Evolutionary conservation across 2,113 vertebrate species (phyloP).

Genomic region (Brachyhypopomus gauderio): DNA sequence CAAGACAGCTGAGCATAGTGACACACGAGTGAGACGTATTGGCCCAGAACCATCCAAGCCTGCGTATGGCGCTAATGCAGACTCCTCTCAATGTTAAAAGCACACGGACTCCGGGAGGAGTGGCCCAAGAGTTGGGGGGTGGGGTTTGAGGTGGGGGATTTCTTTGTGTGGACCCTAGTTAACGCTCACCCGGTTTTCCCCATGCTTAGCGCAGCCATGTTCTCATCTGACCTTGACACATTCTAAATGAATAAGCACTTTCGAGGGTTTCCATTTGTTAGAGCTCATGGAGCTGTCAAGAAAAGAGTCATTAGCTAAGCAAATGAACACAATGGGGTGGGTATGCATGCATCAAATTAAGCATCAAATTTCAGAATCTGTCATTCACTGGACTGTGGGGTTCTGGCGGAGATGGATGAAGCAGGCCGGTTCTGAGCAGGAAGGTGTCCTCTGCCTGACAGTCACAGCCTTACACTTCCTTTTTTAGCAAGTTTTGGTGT

Average conservation of each 20-base stretch:
- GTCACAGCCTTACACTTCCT: background rate
- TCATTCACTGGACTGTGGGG: background rate
- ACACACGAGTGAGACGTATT: background rate
- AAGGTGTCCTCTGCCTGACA: background rate
- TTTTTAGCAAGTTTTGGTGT: too few species aligned
- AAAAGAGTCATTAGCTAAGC: constrained; percentile 14
- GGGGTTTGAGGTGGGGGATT: too few species aligned
- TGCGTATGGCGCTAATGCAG: background rate
- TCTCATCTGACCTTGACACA: constrained; percentile 30
- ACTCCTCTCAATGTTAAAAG: constrained; percentile 14
- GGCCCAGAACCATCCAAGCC: background rate
- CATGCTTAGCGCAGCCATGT: background rate
- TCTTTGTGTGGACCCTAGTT: constrained; percentile 20
- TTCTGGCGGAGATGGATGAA: background rate
- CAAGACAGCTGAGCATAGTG: background rate
- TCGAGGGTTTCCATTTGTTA: background rate
- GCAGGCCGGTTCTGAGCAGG: background rate
- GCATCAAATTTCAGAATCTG: background rate
- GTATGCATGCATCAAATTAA: background rate
- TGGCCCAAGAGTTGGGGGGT: background rate
- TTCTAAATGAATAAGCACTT: background rate
- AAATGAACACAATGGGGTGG: background rate
- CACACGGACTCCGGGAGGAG: background rate
- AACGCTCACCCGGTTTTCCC: background rate
- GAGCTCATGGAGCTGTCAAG: background rate